Evolutionary conservation across 2,113 vertebrate genomes (phyloP).

Genomic region (Elachura formosa): DNA sequence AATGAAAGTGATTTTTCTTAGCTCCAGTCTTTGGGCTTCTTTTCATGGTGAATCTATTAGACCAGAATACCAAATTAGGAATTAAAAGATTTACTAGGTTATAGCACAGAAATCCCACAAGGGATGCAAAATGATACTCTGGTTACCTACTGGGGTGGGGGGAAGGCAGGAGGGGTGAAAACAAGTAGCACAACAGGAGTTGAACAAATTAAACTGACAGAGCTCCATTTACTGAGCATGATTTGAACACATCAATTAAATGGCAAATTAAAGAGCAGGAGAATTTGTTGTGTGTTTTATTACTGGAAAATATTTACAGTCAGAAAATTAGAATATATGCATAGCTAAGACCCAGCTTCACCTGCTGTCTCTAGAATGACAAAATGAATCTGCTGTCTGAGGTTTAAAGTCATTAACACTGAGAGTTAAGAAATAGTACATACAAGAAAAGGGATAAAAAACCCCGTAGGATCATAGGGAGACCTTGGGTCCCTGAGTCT

Average conservation of each 20-base stretch:
- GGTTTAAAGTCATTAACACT: background rate
- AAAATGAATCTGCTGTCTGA: background rate
- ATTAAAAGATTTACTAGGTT: constrained; percentile 36
- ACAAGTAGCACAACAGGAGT: background rate
- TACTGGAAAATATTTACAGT: background rate
- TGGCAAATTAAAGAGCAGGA: background rate
- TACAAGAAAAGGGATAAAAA: background rate
- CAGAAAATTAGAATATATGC: background rate
- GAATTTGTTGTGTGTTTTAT: background rate
- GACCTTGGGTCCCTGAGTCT: background rate
- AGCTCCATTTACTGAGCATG: background rate
- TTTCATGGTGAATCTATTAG: background rate
- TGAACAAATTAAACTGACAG: background rate
- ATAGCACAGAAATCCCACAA: background rate
- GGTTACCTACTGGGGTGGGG: background rate
- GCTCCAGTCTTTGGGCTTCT: background rate
- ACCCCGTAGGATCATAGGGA: background rate
- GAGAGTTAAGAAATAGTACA: background rate
- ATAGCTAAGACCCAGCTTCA: background rate
- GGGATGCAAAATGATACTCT: background rate
- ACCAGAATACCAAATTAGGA: constrained; percentile 36
- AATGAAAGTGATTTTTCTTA: constrained; percentile 51
- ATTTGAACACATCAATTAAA: background rate
- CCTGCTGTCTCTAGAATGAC: background rate
- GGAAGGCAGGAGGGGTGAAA: background rate